phyloP scores from a whole-genome alignment of 2,888 invertebrate species.

The Philhelius pedissequus region DNA sequence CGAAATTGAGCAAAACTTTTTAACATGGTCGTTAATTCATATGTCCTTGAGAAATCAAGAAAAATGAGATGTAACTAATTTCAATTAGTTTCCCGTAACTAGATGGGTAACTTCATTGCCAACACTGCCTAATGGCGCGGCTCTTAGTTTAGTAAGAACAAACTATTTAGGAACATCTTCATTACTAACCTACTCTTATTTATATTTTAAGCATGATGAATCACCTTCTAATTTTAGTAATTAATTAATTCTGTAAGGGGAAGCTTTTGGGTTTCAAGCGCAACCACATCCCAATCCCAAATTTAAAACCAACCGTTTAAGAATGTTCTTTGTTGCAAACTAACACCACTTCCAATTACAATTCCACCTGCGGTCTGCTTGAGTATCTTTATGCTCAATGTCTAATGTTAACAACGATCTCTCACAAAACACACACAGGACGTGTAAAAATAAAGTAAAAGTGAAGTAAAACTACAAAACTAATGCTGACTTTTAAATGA shows the following conservation, averaged over 20 bases:
- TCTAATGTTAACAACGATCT: slow-evolving; percentile 16
- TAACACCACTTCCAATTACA: not conserved
- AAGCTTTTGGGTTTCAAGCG: not conserved
- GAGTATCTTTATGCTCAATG: not conserved
- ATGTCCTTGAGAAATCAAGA: too few relatives aligned
- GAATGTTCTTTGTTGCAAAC: not conserved
- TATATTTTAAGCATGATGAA: too few relatives aligned
- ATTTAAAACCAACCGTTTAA: not conserved
- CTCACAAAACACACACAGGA: slow-evolving; percentile 9
- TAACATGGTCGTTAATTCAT: too few relatives aligned
- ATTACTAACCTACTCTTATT: too few relatives aligned
- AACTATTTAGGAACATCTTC: too few relatives aligned
- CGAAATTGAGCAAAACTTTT: too few relatives aligned
- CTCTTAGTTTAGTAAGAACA: too few relatives aligned
- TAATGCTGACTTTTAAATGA: slow-evolving; percentile 40
- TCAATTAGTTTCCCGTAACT: too few relatives aligned
- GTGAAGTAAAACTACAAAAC: slow-evolving; percentile 7
- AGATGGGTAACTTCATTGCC: too few relatives aligned
- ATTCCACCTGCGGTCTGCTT: not conserved
- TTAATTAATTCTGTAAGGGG: not conserved
- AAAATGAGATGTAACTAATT: too few relatives aligned
- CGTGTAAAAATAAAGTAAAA: not conserved
- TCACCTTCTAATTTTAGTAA: not conserved
- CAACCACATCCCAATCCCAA: not conserved
- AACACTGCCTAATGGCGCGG: too few relatives aligned